phyloP scores from a whole-genome alignment of 2,113 vertebrate species.

The Pomatostomus ruficeps region DNA sequence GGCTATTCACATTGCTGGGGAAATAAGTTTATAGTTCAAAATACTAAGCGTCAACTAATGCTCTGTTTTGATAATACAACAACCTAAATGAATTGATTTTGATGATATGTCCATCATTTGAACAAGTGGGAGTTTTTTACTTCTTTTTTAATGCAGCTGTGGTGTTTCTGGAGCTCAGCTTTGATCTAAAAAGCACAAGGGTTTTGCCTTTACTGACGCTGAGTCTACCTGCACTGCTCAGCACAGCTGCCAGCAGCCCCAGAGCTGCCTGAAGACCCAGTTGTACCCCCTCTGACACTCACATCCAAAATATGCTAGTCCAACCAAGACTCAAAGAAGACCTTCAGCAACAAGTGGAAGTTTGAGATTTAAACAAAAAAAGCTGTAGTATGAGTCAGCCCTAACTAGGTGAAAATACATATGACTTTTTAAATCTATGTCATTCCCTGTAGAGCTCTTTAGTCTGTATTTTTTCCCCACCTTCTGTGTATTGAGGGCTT shows the following conservation, averaged over 20 bases:
- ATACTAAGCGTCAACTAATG: background rate
- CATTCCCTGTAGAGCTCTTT: background rate
- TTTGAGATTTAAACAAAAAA: background rate
- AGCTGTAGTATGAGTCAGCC: background rate
- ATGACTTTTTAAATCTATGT: background rate
- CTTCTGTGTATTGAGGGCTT: background rate
- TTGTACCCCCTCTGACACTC: background rate
- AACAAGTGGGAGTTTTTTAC: background rate
- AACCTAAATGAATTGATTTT: background rate
- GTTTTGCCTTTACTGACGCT: accelerated
- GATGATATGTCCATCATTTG: background rate
- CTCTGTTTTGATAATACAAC: background rate
- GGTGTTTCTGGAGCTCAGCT: background rate
- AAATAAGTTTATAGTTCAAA: background rate
- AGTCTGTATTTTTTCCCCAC: background rate
- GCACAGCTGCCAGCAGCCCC: background rate
- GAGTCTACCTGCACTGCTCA: background rate
- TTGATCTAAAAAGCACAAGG: background rate
- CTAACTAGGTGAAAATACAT: background rate
- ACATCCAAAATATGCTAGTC: accelerated
- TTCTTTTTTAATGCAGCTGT: background rate
- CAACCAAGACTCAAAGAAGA: background rate
- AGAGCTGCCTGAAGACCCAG: background rate
- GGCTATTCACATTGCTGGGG: background rate
- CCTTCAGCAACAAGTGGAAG: background rate